phyloP scores from a whole-genome alignment of 2,797 vertebrate species.

The Coluber constrictor region DNA sequence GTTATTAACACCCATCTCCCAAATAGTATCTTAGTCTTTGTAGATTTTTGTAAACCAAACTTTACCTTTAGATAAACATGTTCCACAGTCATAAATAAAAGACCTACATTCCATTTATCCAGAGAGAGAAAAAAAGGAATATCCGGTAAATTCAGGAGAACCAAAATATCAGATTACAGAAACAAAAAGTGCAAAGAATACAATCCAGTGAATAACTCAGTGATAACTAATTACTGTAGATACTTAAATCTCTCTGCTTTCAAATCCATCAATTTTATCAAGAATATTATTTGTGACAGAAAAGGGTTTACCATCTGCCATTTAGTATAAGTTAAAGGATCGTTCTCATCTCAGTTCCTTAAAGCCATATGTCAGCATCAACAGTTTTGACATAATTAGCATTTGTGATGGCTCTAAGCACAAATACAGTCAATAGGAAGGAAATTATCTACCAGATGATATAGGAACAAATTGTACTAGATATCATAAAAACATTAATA shows the following conservation, averaged over 20 bases:
- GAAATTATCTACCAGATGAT: not conserved
- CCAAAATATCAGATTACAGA: not conserved
- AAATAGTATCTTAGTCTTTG: not conserved
- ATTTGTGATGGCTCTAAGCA: not conserved
- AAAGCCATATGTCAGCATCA: slow-evolving; percentile 24
- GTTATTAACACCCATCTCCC: not conserved
- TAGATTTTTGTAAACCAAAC: not conserved
- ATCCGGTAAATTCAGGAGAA: not conserved
- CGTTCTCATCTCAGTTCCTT: not conserved
- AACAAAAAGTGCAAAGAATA: not conserved
- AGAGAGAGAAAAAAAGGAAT: not conserved
- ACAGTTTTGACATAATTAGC: slow-evolving; percentile 14
- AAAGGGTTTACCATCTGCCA: slow-evolving; percentile 7
- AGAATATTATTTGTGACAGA: not conserved
- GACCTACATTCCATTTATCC: not conserved
- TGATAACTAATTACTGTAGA: not conserved
- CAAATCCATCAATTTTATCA: slow-evolving; percentile 22
- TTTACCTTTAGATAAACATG: not conserved
- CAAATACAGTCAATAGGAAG: not conserved
- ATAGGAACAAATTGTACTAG: not conserved
- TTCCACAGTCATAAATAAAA: not conserved
- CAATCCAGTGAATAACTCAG: not conserved
- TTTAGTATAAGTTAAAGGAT: slow-evolving; percentile 3
- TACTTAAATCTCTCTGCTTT: not conserved
- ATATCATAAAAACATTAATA: not conserved